Conservation (phyloP, 2,113 vertebrate genomes). For the Passer montanus region DNA sequence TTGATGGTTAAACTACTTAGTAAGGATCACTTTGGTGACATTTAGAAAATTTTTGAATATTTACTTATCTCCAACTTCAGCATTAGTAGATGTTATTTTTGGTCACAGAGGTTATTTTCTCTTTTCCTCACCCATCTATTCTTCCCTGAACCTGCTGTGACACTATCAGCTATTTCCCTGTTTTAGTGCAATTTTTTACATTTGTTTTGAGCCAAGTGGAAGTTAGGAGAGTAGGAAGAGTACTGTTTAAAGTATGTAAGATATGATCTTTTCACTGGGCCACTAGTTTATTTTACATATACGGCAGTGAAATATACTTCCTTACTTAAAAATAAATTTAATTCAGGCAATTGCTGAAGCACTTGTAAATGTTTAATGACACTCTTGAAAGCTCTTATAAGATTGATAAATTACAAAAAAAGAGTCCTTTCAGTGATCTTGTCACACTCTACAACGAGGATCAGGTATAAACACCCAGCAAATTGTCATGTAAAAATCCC, state of each 20-base stretch:
- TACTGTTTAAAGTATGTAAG: constrained; percentile 32
- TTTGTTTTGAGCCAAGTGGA: background rate
- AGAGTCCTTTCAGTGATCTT: background rate
- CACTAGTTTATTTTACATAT: background rate
- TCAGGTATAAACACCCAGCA: background rate
- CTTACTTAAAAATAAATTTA: constrained; percentile 14
- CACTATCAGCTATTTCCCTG: background rate
- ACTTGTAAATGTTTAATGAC: constrained; percentile 22
- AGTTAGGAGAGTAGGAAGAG: background rate
- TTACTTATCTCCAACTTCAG: background rate
- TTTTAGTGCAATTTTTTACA: background rate
- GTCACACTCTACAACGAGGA: background rate
- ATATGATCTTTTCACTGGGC: background rate
- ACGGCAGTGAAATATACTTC: background rate
- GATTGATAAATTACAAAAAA: background rate
- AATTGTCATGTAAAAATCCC: background rate
- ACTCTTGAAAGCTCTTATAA: background rate
- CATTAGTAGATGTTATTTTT: background rate
- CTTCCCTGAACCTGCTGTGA: background rate
- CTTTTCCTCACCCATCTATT: background rate
- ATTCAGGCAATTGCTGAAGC: background rate
- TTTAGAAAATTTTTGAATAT: background rate
- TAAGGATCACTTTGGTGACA: background rate
- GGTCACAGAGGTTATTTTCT: background rate
- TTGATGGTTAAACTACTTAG: background rate